A percentile compares a stretch with the other conserved stretches of the same genome.
Conservation (phyloP, 2,797 vertebrate genomes). For the Sebastes elongatus region DNA sequence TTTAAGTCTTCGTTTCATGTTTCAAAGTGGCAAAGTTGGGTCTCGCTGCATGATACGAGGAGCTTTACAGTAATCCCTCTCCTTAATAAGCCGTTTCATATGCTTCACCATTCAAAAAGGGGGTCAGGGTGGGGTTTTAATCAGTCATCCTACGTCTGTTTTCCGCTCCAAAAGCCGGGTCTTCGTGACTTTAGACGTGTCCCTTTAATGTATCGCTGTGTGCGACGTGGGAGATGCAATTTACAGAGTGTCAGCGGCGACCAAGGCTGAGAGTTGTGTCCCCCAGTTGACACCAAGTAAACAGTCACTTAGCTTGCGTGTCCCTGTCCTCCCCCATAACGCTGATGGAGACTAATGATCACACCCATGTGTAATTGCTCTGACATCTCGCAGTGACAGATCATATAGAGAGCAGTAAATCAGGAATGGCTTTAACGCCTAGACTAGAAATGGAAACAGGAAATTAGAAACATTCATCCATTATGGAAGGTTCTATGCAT, state of each 20-base stretch:
- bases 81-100: constrained; percentile 59
- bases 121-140: constrained; percentile 41
- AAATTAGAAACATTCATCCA: constrained; percentile 37
- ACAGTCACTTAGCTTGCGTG: constrained; percentile 63
- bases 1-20: constrained; percentile 27
- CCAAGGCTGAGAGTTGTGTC: constrained; percentile 48
- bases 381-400: constrained; percentile 52
- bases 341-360: constrained; percentile 70
- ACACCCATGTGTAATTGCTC: constrained; percentile 57
- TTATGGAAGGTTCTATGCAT: neutral
- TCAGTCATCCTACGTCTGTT: constrained; percentile 41
- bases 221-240: constrained; percentile 46
- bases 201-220: constrained; percentile 22
- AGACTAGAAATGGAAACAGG: constrained; percentile 22
- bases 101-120: constrained; percentile 25
- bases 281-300: constrained; percentile 61
- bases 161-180: constrained; percentile 18
- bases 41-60: constrained; percentile 10
- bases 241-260: constrained; percentile 48
- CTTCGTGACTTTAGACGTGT: constrained; percentile 23
- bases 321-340: constrained; percentile 57
- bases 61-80: constrained; percentile 65
- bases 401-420: constrained; percentile 34
- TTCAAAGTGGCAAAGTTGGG: constrained; percentile 28
- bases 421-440: neutral